Percentiles rank a stretch among this genome's conserved stretches.
These are phyloP conservation scores for Paramormyrops hopkinsi DNA, from an alignment of 2,797 vertebrate genomes.

Conservation along the genomic window DNA sequence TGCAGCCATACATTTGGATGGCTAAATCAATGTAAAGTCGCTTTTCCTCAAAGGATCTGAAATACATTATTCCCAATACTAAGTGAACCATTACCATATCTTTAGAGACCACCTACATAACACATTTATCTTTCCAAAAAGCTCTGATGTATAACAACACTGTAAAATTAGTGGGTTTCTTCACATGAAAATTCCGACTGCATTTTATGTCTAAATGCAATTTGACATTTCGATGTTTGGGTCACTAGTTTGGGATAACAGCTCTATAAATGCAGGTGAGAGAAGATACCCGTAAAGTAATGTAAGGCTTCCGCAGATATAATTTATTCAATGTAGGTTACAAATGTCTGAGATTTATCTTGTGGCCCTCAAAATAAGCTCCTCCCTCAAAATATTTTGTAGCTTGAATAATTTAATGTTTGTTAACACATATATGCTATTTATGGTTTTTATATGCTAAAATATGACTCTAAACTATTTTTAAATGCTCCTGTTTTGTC, in stretches of 20 bases:
- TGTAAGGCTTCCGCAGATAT: not conserved
- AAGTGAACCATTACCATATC: not conserved
- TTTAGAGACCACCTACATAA: not conserved
- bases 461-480: not conserved
- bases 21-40: not conserved
- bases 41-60: not conserved
- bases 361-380: not conserved
- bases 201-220: not conserved
- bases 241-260: not conserved
- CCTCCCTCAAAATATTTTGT: not conserved
- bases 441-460: not conserved
- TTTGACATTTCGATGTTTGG: not conserved
- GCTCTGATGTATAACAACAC: not conserved
- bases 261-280: not conserved
- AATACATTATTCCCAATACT: not conserved
- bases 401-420: not conserved
- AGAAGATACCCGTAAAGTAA: not conserved
- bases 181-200: not conserved
- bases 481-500: not conserved
- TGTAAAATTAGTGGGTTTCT: not conserved
- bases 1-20: not conserved
- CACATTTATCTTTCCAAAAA: not conserved
- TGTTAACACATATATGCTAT: conserved; percentile 10
- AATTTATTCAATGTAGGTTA: not conserved
- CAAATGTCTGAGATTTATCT: not conserved